Evolutionary conservation across 1,140 invertebrate species (phyloP).

Genomic region (Sarcophaga bullata): DNA sequence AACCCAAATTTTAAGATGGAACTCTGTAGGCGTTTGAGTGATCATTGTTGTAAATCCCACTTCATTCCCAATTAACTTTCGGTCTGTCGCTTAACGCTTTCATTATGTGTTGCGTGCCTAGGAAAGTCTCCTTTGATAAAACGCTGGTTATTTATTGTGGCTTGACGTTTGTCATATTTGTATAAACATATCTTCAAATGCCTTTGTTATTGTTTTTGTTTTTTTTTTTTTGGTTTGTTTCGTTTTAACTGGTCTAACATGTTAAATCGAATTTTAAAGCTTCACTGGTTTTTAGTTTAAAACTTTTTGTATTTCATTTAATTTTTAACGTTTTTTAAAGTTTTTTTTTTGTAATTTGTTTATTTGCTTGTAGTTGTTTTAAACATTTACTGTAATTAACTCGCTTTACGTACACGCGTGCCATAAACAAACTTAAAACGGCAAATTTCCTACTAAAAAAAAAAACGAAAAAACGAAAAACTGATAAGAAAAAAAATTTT

Average conservation of each 20-base stretch:
- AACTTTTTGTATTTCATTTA: not conserved
- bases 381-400: not conserved
- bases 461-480: not conserved
- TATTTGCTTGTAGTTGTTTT: too few species aligned
- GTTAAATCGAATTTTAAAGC: constrained; percentile 5
- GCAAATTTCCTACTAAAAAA: not conserved
- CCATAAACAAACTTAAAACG: not conserved
- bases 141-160: not conserved
- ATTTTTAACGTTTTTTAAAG: not conserved
- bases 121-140: not conserved
- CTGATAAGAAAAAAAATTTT: not conserved
- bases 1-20: too few species aligned
- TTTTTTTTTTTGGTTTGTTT: too few species aligned
- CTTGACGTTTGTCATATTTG: not conserved
- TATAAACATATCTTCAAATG: not conserved
- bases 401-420: constrained; percentile 11
- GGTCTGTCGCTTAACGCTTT: not conserved
- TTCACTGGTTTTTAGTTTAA: constrained; percentile 11
- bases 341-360: not conserved
- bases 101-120: not conserved
- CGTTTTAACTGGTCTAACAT: not conserved
- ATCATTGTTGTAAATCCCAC: too few species aligned
- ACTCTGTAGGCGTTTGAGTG: too few species aligned
- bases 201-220: too few species aligned
- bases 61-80: too few species aligned